A percentile compares a stretch with the other conserved stretches of the same genome.
Evolutionary conservation across 2,113 vertebrate genomes (phyloP).

Genomic region (Acanthochromis polyacanthus): DNA sequence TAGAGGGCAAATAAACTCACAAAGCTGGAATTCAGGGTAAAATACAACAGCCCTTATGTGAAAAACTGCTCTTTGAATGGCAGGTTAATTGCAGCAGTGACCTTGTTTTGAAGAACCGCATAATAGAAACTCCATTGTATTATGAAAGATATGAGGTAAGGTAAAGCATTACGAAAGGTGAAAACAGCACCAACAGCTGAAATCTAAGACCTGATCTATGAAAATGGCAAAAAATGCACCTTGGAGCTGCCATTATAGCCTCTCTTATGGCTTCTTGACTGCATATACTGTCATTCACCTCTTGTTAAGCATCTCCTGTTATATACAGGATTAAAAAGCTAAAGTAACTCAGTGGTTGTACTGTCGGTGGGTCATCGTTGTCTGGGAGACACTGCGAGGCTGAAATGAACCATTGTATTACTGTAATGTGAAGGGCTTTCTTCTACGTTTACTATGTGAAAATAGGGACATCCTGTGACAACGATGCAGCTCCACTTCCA

Average conservation of each 20-base stretch:
- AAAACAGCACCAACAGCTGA: constrained; percentile 18
- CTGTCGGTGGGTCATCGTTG: constrained; percentile 8
- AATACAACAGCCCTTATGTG: constrained; percentile 7
- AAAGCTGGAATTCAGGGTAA: background rate
- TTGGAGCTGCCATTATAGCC: constrained; percentile 8
- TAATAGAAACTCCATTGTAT: background rate
- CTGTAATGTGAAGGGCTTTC: background rate
- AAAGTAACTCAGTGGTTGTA: constrained; percentile 19
- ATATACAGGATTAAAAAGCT: background rate
- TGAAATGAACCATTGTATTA: constrained; percentile 30
- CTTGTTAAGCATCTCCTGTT: constrained; percentile 3
- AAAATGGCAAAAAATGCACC: constrained; percentile 15
- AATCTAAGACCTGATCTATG: constrained; percentile 1
- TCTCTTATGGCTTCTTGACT: constrained; percentile 7
- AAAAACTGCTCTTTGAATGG: constrained; percentile 42
- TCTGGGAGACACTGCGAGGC: constrained; percentile 1
- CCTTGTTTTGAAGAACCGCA: constrained; percentile 44
- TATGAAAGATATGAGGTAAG: no score
- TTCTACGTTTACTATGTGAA: constrained; percentile 15
- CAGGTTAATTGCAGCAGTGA: constrained; percentile 44
- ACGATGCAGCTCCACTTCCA: constrained; percentile 2
- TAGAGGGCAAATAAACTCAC: constrained; percentile 5
- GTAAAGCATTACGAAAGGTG: constrained; percentile 6
- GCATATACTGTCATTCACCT: constrained; percentile 16
- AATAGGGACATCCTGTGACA: background rate